Percentiles rank a stretch among this genome's conserved stretches.
Conservation (phyloP, 2,888 invertebrate genomes). For the Athetis lepigone region DNA sequence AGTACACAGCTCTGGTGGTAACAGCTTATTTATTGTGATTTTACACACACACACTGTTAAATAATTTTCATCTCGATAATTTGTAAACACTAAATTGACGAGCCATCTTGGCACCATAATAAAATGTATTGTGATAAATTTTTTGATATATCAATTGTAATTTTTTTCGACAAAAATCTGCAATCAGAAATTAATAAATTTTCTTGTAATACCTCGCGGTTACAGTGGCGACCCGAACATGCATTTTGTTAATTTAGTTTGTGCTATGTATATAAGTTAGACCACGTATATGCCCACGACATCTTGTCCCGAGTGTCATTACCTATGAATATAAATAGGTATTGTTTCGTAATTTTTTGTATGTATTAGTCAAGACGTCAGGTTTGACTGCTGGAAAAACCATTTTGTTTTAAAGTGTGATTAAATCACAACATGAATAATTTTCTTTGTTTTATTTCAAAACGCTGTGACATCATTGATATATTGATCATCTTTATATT, state of each 20-base stretch:
- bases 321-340: conserved; percentile 64
- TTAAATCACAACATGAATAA: conserved; percentile 85
- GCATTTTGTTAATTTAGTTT: conserved; percentile 66
- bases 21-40: conserved; percentile 10
- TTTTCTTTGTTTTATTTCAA: conserved; percentile 67
- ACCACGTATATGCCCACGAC: conserved; percentile 54
- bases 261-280: conserved; percentile 61
- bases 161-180: conserved; percentile 43
- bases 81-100: conserved; percentile 40
- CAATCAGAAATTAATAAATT: conserved; percentile 41
- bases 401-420: conserved; percentile 83
- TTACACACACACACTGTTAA: neutral
- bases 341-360: conserved; percentile 77
- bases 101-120: conserved; percentile 39
- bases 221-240: conserved; percentile 50
- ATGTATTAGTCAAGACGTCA: conserved; percentile 59
- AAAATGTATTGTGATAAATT: conserved; percentile 50
- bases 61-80: conserved; percentile 30
- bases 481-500: too few species aligned
- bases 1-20: neutral
- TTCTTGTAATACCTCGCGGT: conserved; percentile 51
- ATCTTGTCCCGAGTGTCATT: conserved; percentile 62
- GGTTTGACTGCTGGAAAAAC: conserved; percentile 70
- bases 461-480: neutral
- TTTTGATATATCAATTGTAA: conserved; percentile 50